phyloP scores from a whole-genome alignment of 2,797 vertebrate species.

The Podarcis siculus region DNA sequence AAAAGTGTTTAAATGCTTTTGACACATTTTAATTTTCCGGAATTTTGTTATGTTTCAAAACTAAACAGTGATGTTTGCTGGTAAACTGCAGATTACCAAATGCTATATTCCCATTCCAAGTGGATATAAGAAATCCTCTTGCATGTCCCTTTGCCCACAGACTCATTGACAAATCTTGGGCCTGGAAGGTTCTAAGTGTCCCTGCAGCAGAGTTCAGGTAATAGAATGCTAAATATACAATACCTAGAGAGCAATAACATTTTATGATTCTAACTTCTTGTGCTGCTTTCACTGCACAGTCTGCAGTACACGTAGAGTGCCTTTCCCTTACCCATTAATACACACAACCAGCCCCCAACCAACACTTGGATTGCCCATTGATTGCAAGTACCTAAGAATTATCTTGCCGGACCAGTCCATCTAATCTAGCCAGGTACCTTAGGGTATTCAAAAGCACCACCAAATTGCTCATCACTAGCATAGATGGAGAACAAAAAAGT shows the following conservation, averaged over 20 bases:
- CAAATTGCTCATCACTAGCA: too few relatives aligned
- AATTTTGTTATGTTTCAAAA: background rate
- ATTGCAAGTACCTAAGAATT: background rate
- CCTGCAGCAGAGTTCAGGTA: background rate
- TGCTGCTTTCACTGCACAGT: background rate
- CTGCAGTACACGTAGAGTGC: background rate
- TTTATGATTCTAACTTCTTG: background rate
- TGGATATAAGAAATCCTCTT: background rate
- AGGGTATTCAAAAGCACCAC: too few relatives aligned
- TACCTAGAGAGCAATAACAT: background rate
- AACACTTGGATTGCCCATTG: background rate
- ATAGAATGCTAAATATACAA: background rate
- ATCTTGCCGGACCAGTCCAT: background rate
- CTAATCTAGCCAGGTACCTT: too few relatives aligned
- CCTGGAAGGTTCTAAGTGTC: background rate
- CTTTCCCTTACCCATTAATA: background rate
- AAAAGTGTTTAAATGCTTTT: background rate
- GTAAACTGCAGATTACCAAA: background rate
- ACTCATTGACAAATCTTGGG: background rate
- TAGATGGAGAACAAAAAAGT: too few relatives aligned
- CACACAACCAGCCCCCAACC: background rate
- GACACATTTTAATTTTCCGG: background rate
- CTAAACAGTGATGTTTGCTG: background rate
- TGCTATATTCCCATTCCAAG: background rate
- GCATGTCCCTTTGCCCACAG: background rate